Conservation (phyloP, 2,888 invertebrate species). For the Conistra vaccinii region DNA sequence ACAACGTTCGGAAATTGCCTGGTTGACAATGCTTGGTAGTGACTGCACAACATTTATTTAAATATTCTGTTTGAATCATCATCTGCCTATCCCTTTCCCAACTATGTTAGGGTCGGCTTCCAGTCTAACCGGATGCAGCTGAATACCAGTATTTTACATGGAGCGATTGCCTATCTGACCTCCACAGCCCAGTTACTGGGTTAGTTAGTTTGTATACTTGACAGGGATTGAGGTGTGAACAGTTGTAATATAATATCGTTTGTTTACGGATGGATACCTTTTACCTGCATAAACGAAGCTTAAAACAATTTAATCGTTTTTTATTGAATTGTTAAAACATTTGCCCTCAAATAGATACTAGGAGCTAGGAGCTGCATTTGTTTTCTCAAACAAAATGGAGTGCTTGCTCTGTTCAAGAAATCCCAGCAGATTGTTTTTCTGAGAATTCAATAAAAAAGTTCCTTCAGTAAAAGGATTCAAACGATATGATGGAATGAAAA, state of each 20-base stretch:
- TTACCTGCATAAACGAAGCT: not conserved
- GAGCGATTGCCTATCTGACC: too few species aligned
- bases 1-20: not conserved
- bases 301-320: not conserved
- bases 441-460: constrained; percentile 29
- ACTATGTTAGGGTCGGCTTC: too few species aligned
- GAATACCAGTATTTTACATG: too few species aligned
- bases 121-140: too few species aligned
- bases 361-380: constrained; percentile 5
- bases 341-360: not conserved
- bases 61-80: not conserved
- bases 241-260: too few species aligned
- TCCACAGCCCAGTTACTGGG: too few species aligned
- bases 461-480: not conserved
- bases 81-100: too few species aligned
- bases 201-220: too few species aligned
- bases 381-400: constrained; percentile 23
- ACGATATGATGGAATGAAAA: constrained; percentile 23
- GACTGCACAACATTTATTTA: not conserved
- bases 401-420: constrained; percentile 23
- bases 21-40: not conserved
- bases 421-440: constrained; percentile 36
- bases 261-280: too few species aligned
- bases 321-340: not conserved
- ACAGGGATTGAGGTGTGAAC: too few species aligned